Evolutionary conservation across 1,140 invertebrate species (phyloP).

Genomic region (Rhopalosiphum padi): DNA sequence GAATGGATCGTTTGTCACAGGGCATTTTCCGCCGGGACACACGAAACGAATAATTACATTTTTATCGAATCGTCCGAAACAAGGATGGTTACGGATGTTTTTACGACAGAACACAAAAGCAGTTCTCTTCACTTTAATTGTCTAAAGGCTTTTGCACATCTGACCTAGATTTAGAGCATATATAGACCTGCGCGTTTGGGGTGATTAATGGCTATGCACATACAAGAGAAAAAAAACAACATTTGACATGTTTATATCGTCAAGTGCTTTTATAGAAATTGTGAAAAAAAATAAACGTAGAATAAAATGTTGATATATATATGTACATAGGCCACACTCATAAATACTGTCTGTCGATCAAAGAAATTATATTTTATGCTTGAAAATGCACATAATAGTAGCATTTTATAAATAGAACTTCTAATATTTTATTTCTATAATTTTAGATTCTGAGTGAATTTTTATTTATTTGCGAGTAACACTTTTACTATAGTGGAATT

Average conservation of each 20-base stretch:
- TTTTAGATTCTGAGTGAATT: neutral
- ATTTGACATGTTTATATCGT: slow-evolving; percentile 31
- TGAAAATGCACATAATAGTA: neutral
- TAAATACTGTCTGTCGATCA: neutral
- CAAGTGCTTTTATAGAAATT: slow-evolving; percentile 7
- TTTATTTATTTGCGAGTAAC: neutral
- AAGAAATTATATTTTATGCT: neutral
- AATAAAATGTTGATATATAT: neutral
- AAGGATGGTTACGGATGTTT: neutral
- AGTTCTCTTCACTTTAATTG: slow-evolving; percentile 18
- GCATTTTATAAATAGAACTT: neutral
- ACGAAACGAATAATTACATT: slow-evolving; percentile 17
- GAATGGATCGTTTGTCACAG: neutral
- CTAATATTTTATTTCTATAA: neutral
- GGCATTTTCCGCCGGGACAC: neutral
- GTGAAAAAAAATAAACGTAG: neutral
- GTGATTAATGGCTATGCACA: neutral
- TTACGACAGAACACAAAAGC: neutral
- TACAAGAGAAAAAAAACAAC: neutral
- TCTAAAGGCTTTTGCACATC: neutral
- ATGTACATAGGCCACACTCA: neutral
- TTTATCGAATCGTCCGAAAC: neutral
- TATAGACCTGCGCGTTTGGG: neutral
- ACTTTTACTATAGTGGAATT: no score
- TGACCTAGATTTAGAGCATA: neutral